Percentiles rank a stretch among this genome's conserved stretches.
phyloP scores from a whole-genome alignment of 2,113 vertebrate species.

The Oophaga pumilio region DNA sequence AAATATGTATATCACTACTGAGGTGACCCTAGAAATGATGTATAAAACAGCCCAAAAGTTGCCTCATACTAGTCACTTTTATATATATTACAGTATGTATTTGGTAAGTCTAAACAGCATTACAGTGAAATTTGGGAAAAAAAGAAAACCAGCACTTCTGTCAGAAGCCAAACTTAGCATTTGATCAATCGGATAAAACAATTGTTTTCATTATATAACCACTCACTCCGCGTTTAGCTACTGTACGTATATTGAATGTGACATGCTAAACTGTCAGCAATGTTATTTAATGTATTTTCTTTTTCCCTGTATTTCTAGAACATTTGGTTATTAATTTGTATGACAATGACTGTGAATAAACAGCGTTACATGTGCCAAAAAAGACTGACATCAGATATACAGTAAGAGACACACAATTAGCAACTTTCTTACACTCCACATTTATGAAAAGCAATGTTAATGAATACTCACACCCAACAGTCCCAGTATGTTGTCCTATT shows the following conservation, averaged over 20 bases:
- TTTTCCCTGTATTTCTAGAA: background rate
- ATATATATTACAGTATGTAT: background rate
- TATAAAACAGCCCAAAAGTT: background rate
- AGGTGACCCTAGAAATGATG: too few relatives aligned
- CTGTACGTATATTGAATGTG: background rate
- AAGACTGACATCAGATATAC: conserved; percentile 37
- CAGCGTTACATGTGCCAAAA: background rate
- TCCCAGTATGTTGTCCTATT: conserved; percentile 47
- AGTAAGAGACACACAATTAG: conserved; percentile 29
- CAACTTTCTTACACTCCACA: conserved; percentile 36
- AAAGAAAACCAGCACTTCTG: background rate
- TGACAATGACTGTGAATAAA: background rate
- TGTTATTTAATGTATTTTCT: background rate
- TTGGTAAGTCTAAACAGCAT: background rate
- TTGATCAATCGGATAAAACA: background rate
- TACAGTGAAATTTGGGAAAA: background rate
- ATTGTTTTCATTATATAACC: background rate
- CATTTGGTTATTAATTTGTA: background rate
- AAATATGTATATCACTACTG: too few relatives aligned
- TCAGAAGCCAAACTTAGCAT: background rate
- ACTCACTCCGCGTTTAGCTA: background rate
- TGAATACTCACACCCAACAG: conserved; percentile 16
- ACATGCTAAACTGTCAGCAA: background rate
- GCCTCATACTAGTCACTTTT: background rate
- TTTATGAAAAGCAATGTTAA: conserved; percentile 44